A percentile compares a stretch with the other conserved stretches of the same genome.
Conservation (phyloP, 2,113 vertebrate genomes). For the Ailurus styani region DNA sequence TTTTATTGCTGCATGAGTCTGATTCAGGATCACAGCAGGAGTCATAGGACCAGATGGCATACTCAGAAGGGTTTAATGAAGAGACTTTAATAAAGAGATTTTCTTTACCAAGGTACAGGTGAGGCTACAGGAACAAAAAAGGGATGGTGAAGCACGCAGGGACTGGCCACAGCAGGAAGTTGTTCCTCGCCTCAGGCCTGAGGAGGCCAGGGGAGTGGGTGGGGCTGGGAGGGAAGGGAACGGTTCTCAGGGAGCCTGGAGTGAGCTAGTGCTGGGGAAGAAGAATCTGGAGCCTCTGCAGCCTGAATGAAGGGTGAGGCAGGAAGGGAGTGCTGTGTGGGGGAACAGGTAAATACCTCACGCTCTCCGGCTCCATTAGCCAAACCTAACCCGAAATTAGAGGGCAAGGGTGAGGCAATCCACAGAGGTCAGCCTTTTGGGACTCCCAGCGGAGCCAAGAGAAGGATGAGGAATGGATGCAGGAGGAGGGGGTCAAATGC, state of each 20-base stretch:
- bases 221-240: fast-evolving
- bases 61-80: slow-evolving; percentile 16
- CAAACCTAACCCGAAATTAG: background rate
- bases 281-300: background rate
- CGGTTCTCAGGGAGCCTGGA: background rate
- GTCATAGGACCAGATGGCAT: background rate
- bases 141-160: background rate
- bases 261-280: background rate
- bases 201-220: background rate
- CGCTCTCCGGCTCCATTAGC: background rate
- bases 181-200: background rate
- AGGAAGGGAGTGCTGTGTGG: background rate
- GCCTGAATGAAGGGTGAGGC: background rate
- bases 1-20: background rate
- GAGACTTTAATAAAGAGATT: background rate
- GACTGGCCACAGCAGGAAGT: background rate
- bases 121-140: background rate
- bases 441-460: background rate
- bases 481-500: background rate
- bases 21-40: slow-evolving; percentile 4
- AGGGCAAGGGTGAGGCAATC: background rate
- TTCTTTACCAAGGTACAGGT: background rate
- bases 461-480: background rate
- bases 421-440: background rate
- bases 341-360: background rate